Evolutionary conservation across 2,888 invertebrate species (phyloP).

Genomic region (Drosophila koepferae): DNA sequence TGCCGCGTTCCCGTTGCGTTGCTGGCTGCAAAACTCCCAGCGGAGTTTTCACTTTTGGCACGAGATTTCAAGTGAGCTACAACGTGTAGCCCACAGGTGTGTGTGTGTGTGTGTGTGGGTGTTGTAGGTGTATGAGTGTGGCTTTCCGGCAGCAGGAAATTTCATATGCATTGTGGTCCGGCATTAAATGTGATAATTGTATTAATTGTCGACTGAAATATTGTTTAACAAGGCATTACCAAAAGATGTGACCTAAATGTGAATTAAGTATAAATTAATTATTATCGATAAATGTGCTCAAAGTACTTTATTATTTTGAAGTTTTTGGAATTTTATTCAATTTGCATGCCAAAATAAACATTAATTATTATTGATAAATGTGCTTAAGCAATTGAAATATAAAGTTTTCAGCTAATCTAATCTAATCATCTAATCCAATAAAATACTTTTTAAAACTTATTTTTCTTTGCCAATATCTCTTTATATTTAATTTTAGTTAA

Average conservation of each 20-base stretch:
- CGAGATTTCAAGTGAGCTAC: constrained; percentile 55
- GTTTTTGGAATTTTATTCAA: not conserved
- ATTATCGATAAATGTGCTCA: not conserved
- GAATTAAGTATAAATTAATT: constrained; percentile 8
- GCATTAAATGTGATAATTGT: constrained; percentile 74
- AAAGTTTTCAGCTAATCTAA: too few relatives aligned
- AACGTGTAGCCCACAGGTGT: constrained; percentile 13
- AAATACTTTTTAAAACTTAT: too few relatives aligned
- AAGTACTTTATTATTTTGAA: not conserved
- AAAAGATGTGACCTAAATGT: not conserved
- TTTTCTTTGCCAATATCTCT: too few relatives aligned
- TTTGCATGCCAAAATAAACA: too few relatives aligned
- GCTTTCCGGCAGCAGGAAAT: constrained; percentile 54
- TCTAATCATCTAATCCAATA: too few relatives aligned
- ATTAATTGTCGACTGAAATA: constrained; percentile 64
- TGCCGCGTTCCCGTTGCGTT: constrained; percentile 11
- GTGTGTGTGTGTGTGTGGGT: constrained; percentile 9
- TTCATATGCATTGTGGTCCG: constrained; percentile 68
- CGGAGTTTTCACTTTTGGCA: constrained; percentile 62
- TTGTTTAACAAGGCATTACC: constrained; percentile 18
- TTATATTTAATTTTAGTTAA: too few relatives aligned
- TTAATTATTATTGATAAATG: too few relatives aligned
- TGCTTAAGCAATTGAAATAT: too few relatives aligned
- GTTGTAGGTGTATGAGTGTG: constrained; percentile 13
- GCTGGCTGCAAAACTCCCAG: constrained; percentile 30